These are phyloP conservation scores for Leptinotarsa haldemani DNA, from an alignment of 2,888 invertebrate genomes.

Conservation along the genomic window DNA sequence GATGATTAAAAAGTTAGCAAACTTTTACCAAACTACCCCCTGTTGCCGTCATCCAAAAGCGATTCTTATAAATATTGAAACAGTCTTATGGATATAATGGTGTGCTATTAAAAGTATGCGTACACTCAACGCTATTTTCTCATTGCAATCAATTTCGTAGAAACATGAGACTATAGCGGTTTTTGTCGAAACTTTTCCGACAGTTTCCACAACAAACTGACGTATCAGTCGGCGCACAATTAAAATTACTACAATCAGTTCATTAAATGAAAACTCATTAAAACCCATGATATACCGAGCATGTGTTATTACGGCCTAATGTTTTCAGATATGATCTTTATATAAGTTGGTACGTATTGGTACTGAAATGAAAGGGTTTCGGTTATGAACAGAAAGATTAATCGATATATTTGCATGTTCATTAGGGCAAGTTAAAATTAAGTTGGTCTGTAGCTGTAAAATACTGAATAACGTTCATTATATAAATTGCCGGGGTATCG, in stretches of 20 bases:
- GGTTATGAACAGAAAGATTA: conserved; percentile 58
- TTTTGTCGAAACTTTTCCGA: conserved; percentile 14
- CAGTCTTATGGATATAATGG: no score
- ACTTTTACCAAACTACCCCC: no score
- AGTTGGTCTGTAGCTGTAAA: conserved; percentile 37
- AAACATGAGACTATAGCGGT: neutral
- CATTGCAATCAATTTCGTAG: neutral
- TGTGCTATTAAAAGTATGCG: neutral
- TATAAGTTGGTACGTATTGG: conserved; percentile 63
- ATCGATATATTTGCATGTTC: conserved; percentile 62
- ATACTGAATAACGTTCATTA: conserved; percentile 40
- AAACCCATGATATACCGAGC: conserved; percentile 53
- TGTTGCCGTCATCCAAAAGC: no score
- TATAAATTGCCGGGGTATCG: conserved; percentile 29
- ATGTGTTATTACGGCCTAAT: conserved; percentile 59
- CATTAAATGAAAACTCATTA: conserved; percentile 54
- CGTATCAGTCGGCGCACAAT: conserved; percentile 28
- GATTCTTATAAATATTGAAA: no score
- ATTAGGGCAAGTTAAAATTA: conserved; percentile 55
- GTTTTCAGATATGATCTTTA: conserved; percentile 61
- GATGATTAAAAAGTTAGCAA: no score
- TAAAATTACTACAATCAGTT: conserved; percentile 41
- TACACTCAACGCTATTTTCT: neutral
- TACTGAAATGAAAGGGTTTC: conserved; percentile 61
- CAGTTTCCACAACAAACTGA: conserved; percentile 24